Evolutionary conservation across 2,113 vertebrate genomes (phyloP).

Genomic region (Acanthisitta chloris): DNA sequence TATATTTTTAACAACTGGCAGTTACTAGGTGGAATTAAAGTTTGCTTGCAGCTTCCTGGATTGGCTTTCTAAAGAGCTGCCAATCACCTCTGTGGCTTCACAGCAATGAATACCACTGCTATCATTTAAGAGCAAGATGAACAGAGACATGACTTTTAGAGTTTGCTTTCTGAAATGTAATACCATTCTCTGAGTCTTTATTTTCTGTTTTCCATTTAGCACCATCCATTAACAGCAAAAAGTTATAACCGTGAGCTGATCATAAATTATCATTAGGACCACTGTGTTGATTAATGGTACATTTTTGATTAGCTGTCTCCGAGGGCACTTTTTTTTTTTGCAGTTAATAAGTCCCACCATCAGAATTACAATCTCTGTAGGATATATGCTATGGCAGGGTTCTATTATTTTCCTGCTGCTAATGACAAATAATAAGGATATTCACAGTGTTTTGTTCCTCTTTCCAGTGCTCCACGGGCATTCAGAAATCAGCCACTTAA

Average conservation of each 20-base stretch:
- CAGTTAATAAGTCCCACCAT: background rate
- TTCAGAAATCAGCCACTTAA: background rate
- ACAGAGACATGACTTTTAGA: background rate
- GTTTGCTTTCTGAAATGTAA: background rate
- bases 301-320: background rate
- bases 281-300: background rate
- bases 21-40: slow-evolving; percentile 29
- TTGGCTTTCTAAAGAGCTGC: background rate
- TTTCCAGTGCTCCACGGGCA: background rate
- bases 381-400: background rate
- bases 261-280: background rate
- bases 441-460: background rate
- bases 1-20: slow-evolving; percentile 20
- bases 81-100: background rate
- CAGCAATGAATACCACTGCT: background rate
- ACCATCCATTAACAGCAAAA: background rate
- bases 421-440: background rate
- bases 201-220: background rate
- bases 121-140: background rate
- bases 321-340: background rate
- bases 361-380: background rate
- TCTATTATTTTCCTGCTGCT: background rate
- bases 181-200: background rate
- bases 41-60: background rate
- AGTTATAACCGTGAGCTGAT: background rate